Evolutionary conservation across 2,888 invertebrate species (phyloP).

Genomic region (Oligia latruncula): DNA sequence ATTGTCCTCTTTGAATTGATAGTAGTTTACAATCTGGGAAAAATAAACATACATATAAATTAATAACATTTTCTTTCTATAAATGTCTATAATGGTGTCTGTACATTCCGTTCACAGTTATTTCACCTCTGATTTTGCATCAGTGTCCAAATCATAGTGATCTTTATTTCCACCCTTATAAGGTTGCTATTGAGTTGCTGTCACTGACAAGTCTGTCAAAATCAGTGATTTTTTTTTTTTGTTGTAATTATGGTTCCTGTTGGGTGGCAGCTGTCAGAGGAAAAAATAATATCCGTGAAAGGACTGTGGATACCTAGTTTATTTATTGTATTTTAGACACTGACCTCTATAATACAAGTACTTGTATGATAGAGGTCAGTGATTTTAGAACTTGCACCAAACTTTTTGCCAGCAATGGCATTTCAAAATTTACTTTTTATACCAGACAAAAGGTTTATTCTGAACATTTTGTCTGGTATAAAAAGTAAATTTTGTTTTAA

Average conservation of each 20-base stretch:
- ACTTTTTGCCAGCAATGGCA: neutral
- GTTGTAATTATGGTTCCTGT: neutral
- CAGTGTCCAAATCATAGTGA: neutral
- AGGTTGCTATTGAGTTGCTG: neutral
- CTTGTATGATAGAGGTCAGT: too few relatives aligned
- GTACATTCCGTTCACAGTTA: neutral
- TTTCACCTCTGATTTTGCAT: neutral
- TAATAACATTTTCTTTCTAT: neutral
- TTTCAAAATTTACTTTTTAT: too few relatives aligned
- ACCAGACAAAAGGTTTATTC: too few relatives aligned
- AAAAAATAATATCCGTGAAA: neutral
- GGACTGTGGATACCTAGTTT: neutral
- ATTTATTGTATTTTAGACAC: neutral
- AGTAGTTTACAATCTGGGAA: slow-evolving; percentile 93
- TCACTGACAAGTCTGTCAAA: too few relatives aligned
- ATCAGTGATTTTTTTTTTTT: too few relatives aligned
- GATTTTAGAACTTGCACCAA: neutral
- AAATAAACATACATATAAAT: neutral
- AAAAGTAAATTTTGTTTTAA: too few relatives aligned
- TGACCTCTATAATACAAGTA: too few relatives aligned
- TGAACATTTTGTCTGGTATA: too few relatives aligned
- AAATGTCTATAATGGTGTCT: neutral
- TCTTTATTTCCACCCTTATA: neutral
- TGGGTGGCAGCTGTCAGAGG: neutral
- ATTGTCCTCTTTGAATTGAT: slow-evolving; percentile 93